Conservation (phyloP, 1,140 invertebrate species). For the Achatina immaculata region DNA sequence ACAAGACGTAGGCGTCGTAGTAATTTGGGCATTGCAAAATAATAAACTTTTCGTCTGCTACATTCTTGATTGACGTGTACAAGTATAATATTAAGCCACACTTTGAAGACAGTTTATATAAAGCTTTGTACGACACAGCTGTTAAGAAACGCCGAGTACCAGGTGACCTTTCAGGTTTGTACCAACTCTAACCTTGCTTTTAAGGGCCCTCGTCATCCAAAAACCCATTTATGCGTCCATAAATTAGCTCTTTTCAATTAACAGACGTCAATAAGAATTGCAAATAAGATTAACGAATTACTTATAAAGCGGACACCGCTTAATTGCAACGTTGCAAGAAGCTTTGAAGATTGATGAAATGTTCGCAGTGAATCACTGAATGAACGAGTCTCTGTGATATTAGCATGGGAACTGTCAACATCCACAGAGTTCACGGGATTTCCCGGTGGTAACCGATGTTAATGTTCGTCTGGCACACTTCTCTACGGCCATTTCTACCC, state of each 20-base stretch:
- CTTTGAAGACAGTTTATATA: background rate
- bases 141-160: background rate
- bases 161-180: background rate
- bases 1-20: no score
- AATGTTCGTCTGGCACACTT: no score
- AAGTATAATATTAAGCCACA: background rate
- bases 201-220: background rate
- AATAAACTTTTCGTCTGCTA: no score
- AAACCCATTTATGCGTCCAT: background rate
- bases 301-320: constrained; percentile 1
- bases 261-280: background rate
- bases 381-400: background rate
- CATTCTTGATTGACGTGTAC: constrained; percentile 2
- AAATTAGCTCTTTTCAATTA: background rate
- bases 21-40: no score
- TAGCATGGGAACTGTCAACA: constrained; percentile 8
- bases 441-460: no score
- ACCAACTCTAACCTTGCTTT: background rate
- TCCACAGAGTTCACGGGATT: background rate
- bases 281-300: constrained; percentile 15
- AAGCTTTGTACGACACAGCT: background rate
- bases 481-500: no score
- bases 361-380: background rate
- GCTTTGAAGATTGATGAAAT: constrained; percentile 8
- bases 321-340: background rate